Evolutionary conservation across 1,140 invertebrate species (phyloP).

Genomic region (Aphis gossypii): DNA sequence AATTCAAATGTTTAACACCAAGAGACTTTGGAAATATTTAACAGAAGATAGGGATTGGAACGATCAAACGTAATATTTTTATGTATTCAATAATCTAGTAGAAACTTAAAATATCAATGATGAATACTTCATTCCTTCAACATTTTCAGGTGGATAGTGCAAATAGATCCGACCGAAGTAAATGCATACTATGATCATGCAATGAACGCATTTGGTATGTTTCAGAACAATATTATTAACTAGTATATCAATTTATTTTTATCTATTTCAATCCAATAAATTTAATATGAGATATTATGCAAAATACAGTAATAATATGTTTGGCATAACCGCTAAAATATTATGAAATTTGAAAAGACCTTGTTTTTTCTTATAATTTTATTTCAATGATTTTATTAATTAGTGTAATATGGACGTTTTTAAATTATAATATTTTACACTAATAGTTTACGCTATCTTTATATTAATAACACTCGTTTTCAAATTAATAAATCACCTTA

Average conservation of each 20-base stretch:
- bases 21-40: neutral
- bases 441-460: neutral
- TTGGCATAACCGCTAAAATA: neutral
- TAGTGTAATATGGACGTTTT: neutral
- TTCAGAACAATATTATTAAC: neutral
- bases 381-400: neutral
- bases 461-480: neutral
- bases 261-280: neutral
- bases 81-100: neutral
- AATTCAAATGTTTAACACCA: neutral
- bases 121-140: neutral
- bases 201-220: conserved; percentile 44
- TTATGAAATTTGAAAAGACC: neutral
- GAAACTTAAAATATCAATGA: neutral
- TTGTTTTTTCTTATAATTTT: neutral
- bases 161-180: neutral
- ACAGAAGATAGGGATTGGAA: neutral
- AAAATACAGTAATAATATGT: neutral
- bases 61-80: neutral
- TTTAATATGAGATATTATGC: neutral
- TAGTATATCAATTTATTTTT: neutral
- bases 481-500: too few species aligned
- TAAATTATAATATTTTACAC: neutral
- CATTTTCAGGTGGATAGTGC: neutral
- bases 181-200: conserved; percentile 22